A percentile compares a stretch with the other conserved stretches of the same genome.
Evolutionary conservation across 92 coral and sea anemone species (phyloP).

Genomic region (Palythoa grandis): DNA sequence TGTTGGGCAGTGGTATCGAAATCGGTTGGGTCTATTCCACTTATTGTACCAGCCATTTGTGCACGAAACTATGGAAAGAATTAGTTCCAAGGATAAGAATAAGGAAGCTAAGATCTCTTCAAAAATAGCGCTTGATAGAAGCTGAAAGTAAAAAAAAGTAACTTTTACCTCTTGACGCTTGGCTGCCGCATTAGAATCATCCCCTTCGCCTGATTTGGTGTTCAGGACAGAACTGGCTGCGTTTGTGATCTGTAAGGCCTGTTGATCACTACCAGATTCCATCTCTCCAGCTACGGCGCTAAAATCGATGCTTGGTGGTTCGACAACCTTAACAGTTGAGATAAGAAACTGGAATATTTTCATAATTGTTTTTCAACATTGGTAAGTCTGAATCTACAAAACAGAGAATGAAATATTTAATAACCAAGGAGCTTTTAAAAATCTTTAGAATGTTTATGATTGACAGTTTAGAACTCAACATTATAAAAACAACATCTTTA

Average conservation of each 20-base stretch:
- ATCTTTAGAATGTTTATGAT: too few species aligned
- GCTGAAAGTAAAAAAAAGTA: not conserved
- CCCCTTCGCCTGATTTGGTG: constrained; percentile 67
- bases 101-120: not conserved
- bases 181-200: constrained; percentile 52
- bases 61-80: constrained; percentile 71
- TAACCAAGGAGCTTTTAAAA: too few species aligned
- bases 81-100: not conserved
- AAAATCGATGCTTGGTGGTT: constrained; percentile 69
- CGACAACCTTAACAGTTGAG: constrained; percentile 61
- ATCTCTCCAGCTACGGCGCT: constrained; percentile 72
- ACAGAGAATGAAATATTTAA: too few species aligned
- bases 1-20: constrained; percentile 86
- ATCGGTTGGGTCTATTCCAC: constrained; percentile 66
- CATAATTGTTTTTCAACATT: not conserved
- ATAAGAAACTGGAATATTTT: not conserved
- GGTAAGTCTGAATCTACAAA: too few species aligned
- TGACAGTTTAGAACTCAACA: too few species aligned
- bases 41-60: constrained; percentile 74
- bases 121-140: not conserved
- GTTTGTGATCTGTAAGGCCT: constrained; percentile 77
- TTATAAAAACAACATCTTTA: too few species aligned
- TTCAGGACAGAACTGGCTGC: constrained; percentile 85
- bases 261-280: constrained; percentile 73
- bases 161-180: constrained; percentile 67